phyloP scores from a whole-genome alignment of 2,888 invertebrate genomes.

The Ennomos erosarius region DNA sequence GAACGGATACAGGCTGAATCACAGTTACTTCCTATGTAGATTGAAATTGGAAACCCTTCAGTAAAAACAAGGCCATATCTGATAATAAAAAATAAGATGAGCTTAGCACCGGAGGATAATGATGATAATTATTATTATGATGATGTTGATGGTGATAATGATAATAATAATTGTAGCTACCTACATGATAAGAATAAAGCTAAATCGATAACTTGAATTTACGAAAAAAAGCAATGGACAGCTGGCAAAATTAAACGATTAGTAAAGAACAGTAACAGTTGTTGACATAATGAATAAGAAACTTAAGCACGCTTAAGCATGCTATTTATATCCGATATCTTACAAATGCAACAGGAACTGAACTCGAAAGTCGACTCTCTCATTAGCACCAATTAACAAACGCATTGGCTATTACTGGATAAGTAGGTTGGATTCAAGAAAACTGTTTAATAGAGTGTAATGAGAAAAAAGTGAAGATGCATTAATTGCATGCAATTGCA shows the following conservation, averaged over 20 bases:
- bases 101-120: too few relatives aligned
- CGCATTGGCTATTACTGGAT: conserved; percentile 54
- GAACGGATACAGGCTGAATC: too few relatives aligned
- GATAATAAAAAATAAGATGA: too few relatives aligned
- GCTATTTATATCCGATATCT: conserved; percentile 16
- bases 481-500: conserved; percentile 74
- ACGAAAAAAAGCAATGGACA: background rate
- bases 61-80: too few relatives aligned
- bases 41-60: too few relatives aligned
- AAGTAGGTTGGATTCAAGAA: conserved; percentile 64
- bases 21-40: too few relatives aligned
- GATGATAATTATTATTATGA: too few relatives aligned
- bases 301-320: background rate
- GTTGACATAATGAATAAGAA: background rate
- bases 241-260: background rate
- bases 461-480: conserved; percentile 76
- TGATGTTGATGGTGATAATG: too few relatives aligned
- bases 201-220: background rate
- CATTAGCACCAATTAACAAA: conserved; percentile 59
- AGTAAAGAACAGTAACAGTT: background rate
- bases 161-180: too few relatives aligned
- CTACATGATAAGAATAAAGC: too few relatives aligned
- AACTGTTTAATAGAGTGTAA: conserved; percentile 77
- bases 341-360: conserved; percentile 38
- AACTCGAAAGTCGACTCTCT: conserved; percentile 34